Evolutionary conservation across 2,113 vertebrate genomes (phyloP).

Genomic region (Leptobrachium ailaonicum): DNA sequence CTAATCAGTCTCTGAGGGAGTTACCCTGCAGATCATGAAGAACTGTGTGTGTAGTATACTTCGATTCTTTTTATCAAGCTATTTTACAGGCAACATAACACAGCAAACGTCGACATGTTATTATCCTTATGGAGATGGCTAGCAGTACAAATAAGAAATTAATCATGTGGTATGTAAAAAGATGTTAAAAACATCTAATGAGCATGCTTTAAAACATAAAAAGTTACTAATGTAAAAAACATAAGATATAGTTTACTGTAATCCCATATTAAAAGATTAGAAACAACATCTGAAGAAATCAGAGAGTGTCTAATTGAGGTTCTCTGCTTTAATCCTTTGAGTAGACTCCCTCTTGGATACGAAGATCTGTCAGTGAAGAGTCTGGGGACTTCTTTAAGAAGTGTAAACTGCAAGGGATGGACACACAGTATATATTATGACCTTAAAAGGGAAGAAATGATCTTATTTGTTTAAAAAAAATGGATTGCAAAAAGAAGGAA

Average conservation of each 20-base stretch:
- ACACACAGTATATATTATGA: conserved; percentile 63
- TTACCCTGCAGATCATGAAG: conserved; percentile 77
- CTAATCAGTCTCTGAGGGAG: conserved; percentile 93
- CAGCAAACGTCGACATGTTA: conserved; percentile 75
- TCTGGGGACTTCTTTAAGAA: conserved; percentile 74
- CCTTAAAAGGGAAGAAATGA: conserved; percentile 57
- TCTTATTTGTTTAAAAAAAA: conserved; percentile 34
- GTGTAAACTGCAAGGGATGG: conserved; percentile 69
- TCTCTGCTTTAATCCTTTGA: conserved; percentile 81
- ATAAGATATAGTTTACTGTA: conserved; percentile 77
- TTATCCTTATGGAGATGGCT: conserved; percentile 71
- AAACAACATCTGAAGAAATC: conserved; percentile 85
- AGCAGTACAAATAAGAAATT: conserved; percentile 49
- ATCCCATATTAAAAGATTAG: conserved; percentile 85
- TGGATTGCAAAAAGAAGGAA: conserved; percentile 31
- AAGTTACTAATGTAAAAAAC: conserved; percentile 63
- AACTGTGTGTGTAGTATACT: conserved; percentile 63
- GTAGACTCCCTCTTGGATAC: conserved; percentile 74
- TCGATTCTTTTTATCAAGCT: conserved; percentile 74
- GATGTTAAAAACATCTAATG: conserved; percentile 40
- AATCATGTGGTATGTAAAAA: conserved; percentile 16
- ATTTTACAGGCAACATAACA: conserved; percentile 70
- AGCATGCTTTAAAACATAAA: conserved; percentile 54
- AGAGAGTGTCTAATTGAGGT: conserved; percentile 83
- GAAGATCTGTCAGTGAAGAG: conserved; percentile 73